Evolutionary conservation across 2,113 vertebrate species (phyloP).

Genomic region (Clarias batrachus): DNA sequence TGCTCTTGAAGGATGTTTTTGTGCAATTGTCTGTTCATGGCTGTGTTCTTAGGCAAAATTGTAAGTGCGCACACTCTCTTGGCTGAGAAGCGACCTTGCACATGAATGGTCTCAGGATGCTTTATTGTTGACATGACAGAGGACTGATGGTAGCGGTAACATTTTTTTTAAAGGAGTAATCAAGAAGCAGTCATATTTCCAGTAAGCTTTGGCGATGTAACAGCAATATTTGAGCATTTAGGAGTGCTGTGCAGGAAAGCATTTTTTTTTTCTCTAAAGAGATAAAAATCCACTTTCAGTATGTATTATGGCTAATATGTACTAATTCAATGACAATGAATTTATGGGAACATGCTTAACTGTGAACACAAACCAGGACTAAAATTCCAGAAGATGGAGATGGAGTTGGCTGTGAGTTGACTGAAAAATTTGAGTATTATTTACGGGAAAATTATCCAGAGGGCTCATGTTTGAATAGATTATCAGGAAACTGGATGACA

Average conservation of each 20-base stretch:
- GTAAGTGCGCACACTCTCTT: too few species aligned
- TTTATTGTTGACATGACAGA: too few species aligned
- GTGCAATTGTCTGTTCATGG: too few species aligned
- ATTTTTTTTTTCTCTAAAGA: background rate
- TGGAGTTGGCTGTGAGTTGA: background rate
- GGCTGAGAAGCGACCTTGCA: too few species aligned
- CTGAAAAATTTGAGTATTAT: background rate
- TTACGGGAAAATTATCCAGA: background rate
- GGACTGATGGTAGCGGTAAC: too few species aligned
- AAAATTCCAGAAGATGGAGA: background rate
- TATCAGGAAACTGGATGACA: background rate
- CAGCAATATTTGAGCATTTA: background rate
- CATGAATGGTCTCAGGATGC: too few species aligned
- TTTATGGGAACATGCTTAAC: background rate
- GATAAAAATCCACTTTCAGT: background rate
- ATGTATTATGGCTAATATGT: background rate
- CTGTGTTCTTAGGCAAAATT: too few species aligned
- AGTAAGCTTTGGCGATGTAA: background rate
- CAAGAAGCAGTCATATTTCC: background rate
- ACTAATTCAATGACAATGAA: background rate
- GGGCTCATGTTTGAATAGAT: background rate
- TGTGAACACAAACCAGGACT: background rate
- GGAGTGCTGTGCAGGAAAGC: background rate
- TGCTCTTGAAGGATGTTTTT: too few species aligned
- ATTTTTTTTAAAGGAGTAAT: background rate